A percentile compares a stretch with the other conserved stretches of the same genome.
Evolutionary conservation across 2,797 vertebrate species (phyloP).

Genomic region (Podargus strigoides): DNA sequence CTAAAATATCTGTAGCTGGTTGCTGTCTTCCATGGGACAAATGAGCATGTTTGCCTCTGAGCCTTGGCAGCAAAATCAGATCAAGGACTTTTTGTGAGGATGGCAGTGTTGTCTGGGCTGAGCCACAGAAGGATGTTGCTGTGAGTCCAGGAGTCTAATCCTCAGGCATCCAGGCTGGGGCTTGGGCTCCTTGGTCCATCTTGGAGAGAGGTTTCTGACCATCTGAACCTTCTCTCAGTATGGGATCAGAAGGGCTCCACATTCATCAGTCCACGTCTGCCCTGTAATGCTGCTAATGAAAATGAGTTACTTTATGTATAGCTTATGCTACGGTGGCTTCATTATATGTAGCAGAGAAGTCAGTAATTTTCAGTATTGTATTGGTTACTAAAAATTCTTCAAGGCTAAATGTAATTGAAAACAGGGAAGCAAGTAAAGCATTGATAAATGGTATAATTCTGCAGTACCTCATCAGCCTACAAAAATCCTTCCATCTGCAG

Average conservation of each 20-base stretch:
- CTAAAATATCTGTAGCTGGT: background rate
- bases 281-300: background rate
- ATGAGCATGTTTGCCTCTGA: accelerated
- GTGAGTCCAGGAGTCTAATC: background rate
- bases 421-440: background rate
- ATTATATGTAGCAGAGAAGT: background rate
- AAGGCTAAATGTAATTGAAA: background rate
- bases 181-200: background rate
- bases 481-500: background rate
- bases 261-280: background rate
- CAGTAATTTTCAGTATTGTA: background rate
- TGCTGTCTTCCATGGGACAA: background rate
- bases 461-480: background rate
- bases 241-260: background rate
- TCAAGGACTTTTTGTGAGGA: background rate
- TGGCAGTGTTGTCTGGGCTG: background rate
- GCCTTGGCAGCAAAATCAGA: background rate
- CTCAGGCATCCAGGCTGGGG: background rate
- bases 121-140: background rate
- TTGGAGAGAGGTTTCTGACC: background rate
- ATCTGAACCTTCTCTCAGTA: background rate
- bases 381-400: background rate
- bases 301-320: background rate
- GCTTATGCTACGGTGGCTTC: background rate
- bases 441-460: background rate